Base-by-base conservation (phyloP, 1,140 invertebrate genomes). In the Drosophila tsacasi region DNA sequence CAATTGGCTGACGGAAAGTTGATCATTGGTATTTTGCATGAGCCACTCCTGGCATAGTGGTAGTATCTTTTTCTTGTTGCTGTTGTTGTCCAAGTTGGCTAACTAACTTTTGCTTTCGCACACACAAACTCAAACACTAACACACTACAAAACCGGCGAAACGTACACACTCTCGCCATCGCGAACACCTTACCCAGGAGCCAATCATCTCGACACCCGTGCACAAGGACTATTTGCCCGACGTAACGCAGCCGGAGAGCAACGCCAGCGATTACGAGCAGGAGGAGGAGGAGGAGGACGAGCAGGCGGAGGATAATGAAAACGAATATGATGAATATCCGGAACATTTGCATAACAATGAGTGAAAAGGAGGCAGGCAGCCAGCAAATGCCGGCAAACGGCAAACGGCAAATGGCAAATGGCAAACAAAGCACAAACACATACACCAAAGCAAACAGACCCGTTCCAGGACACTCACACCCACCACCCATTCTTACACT, bases 261-360 rank as follows among this genome's bases (percentile, higher is more conserved):
- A 91, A 93, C 64, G 79, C 86, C 75, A 92, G 91, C 80, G 92
- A 93, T 66, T 91, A 93, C 69, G 92, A 93, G 67, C 83, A 92
- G 67, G 92, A 93, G 71, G 92, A 93, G 37, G 92, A 93, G 37
- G 92, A 93, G 37, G 92, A 93, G 50, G 92, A 93, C 55, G 89
- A 92, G 47, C 86, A 92, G 72, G 74, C 76, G 49, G 92, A 93
- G 64, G 85, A 83, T 66, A 90, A 90, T 90, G 92, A 93, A 87
- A 92, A 93, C 61, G 92, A 93, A 83, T 92, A 93, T 76, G 91
- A 93, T 87, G 92, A 93, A 85, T 93, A 93, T 92, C 92, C 92
- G 76, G 93, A 93, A 60, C 92, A 93, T 93, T 85, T 93, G 74
- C 92, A 93, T 87, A 93, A 93, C 79, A 87, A 83, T 79, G 83